These are phyloP conservation scores for Rhodophaea formosa DNA, from an alignment of 2,888 invertebrate species.

Conservation along the genomic window DNA sequence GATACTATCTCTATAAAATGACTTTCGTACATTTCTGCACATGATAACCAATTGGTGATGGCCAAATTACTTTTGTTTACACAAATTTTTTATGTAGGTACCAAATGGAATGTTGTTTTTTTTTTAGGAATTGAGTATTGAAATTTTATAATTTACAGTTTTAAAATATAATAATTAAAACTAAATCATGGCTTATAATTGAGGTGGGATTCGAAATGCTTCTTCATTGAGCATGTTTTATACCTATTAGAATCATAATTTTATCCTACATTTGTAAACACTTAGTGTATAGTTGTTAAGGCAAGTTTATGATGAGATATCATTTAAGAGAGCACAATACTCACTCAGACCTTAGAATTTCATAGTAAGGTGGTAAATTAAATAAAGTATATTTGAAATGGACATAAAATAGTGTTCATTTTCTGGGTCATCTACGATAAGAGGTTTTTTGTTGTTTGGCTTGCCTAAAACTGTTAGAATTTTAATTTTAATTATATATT, in stretches of 20 bases:
- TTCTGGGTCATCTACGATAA: no score
- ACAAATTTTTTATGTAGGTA: no score
- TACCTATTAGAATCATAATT: background rate
- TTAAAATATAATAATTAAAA: background rate
- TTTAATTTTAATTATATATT: no score
- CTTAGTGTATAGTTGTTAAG: background rate
- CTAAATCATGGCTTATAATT: conserved; percentile 13
- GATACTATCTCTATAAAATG: no score
- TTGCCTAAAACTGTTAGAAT: no score
- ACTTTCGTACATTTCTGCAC: no score
- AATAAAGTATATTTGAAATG: no score
- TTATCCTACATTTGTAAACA: background rate
- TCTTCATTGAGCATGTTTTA: conserved; percentile 5
- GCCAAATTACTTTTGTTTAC: no score
- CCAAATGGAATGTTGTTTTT: conserved; percentile 12
- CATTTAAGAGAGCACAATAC: conserved; percentile 1
- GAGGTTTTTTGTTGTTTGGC: no score
- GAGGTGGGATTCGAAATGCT: conserved; percentile 15
- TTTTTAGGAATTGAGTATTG: background rate
- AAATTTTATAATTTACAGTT: background rate
- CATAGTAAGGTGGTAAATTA: background rate
- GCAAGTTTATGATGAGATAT: background rate
- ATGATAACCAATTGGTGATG: no score
- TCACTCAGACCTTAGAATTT: background rate
- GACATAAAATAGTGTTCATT: no score